phyloP scores from a whole-genome alignment of 2,797 vertebrate species.

The Margarornis squamiger region DNA sequence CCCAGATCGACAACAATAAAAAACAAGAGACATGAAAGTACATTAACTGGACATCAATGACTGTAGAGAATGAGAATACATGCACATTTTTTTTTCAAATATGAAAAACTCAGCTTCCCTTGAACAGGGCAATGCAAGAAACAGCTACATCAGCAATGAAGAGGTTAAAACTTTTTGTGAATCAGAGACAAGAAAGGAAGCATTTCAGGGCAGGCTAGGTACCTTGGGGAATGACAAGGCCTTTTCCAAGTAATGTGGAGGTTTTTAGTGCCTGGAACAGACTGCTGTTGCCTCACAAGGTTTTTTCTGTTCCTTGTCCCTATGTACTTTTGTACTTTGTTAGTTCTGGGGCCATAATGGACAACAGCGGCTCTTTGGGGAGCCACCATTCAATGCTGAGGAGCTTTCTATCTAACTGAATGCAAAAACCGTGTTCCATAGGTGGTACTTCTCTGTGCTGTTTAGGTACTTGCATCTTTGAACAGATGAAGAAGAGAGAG shows the following conservation, averaged over 20 bases:
- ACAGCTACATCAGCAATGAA: background rate
- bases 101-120: background rate
- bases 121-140: background rate
- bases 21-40: background rate
- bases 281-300: background rate
- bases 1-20: background rate
- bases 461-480: background rate
- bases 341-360: background rate
- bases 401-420: background rate
- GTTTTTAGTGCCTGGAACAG: background rate
- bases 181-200: background rate
- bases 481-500: background rate
- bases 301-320: background rate
- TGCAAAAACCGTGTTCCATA: fast-evolving
- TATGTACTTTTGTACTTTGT: background rate
- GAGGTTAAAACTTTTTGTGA: background rate
- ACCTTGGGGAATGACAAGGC: background rate
- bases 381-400: background rate
- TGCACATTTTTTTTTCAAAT: background rate
- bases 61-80: background rate
- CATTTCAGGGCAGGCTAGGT: background rate
- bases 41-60: background rate
- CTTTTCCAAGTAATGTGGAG: background rate
- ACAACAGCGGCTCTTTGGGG: background rate
- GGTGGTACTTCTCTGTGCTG: background rate